Evolutionary conservation across 2,888 invertebrate species (phyloP).

Genomic region (Melanophora roralis): DNA sequence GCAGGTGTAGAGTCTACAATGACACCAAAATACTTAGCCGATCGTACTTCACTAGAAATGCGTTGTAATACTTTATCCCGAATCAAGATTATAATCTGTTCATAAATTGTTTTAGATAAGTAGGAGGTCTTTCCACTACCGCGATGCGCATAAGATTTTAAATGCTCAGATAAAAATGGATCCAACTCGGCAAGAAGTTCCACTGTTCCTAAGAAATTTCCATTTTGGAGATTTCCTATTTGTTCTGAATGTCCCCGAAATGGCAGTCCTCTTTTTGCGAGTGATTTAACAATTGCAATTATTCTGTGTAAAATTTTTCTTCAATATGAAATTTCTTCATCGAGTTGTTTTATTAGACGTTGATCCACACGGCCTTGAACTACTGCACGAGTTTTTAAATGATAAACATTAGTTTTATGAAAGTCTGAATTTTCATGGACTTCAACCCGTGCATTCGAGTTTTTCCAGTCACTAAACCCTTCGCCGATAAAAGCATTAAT

Average conservation of each 20-base stretch:
- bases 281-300: constrained; percentile 21
- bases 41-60: constrained; percentile 1
- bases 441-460: no score
- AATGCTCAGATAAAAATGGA: constrained; percentile 20
- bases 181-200: constrained; percentile 18
- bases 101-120: constrained; percentile 22
- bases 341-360: constrained; percentile 6
- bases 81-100: constrained; percentile 16
- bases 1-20: background rate
- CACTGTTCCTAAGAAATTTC: constrained; percentile 15
- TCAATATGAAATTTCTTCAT: constrained; percentile 17
- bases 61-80: background rate
- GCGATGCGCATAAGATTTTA: constrained; percentile 16
- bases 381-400: no score
- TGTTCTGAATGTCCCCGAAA: constrained; percentile 21
- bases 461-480: no score
- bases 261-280: constrained; percentile 22
- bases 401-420: no score
- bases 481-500: no score
- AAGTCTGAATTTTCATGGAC: no score
- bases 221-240: constrained; percentile 8
- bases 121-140: constrained; percentile 13
- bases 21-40: background rate
- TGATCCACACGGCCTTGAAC: no score
- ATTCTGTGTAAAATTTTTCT: constrained; percentile 24